Base-by-base conservation (phyloP, 2,113 vertebrate species). In the Pomatostomus ruficeps region DNA sequence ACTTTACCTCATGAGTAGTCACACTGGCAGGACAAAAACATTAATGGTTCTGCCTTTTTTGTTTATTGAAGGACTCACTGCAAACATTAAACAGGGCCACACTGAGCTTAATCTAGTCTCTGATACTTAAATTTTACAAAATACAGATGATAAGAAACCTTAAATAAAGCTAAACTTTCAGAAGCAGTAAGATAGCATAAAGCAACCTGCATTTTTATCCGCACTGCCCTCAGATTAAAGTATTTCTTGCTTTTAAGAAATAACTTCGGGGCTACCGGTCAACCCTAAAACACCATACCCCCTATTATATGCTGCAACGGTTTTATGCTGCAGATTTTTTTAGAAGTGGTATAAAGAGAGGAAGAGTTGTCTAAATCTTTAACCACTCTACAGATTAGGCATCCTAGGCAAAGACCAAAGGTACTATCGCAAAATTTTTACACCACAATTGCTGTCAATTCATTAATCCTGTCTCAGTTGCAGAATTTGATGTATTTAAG, bases 31-130 rank as follows among this genome's bases (percentile, higher is more conserved):
- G 61, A 85, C 45, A 67, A 77, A 91, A 92, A 48, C 35, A 93
- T 57, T 86, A 87, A 68, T 45, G 89, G 84, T 95, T 97, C 84
- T 73, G 80, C 70, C 52, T 91, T 94, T 87, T 75, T 72, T 9
- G 2, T 68, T 57, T 66, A 87, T 68, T 78, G 84, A 83, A 73
- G 62, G 48, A 93, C 45, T 91, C 74, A 88, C 0, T 65, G 33
- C 35, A 87, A 91, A 65, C 57, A 76, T 8, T 24, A 61, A 92
- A 72, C 29, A 68, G 40, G 29, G 66, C 21, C 52, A 77, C 6
- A 10, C 6, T 31, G 18, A 84, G 48, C 31, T 86, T 67, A 52
- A 70, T 25, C 88, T 54, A 77, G 42, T 40, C 43, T 45, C 66
- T 2, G 2, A 66, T 9, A 73, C 20, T 74, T 36, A 43, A 31